These are phyloP conservation scores for Amitus sp. DNA, from an alignment of 2,888 invertebrate genomes.

Conservation along the genomic window DNA sequence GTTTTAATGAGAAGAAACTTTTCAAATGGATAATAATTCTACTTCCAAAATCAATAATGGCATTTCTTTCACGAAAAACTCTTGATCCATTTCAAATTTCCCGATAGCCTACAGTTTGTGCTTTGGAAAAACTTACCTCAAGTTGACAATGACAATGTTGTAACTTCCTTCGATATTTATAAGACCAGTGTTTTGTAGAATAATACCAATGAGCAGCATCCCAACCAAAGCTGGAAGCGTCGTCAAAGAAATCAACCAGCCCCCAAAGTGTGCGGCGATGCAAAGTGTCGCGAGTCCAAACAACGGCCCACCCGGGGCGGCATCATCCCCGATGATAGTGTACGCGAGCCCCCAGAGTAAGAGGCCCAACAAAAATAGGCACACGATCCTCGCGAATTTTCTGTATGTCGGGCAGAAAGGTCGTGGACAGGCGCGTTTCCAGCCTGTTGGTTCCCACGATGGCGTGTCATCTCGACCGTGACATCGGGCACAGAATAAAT, in stretches of 20 bases:
- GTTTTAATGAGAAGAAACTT: too few relatives aligned
- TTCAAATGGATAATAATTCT: too few relatives aligned
- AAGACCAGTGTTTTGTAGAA: constrained; percentile 79
- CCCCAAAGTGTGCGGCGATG: constrained; percentile 83
- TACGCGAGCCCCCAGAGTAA: constrained; percentile 82
- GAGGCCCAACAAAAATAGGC: constrained; percentile 78
- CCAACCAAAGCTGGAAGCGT: constrained; percentile 87
- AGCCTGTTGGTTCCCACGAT: constrained; percentile 84
- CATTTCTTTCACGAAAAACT: too few relatives aligned
- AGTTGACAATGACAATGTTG: constrained; percentile 73
- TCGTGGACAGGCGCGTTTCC: constrained; percentile 84
- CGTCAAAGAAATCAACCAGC: constrained; percentile 81
- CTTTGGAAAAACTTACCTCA: constrained; percentile 71
- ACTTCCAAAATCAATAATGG: too few relatives aligned
- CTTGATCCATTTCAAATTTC: background rate
- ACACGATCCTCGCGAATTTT: constrained; percentile 81
- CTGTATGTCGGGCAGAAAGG: constrained; percentile 88
- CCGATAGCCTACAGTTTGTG: too few relatives aligned
- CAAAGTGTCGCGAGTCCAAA: constrained; percentile 81
- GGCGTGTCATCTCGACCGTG: constrained; percentile 76
- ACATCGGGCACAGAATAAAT: constrained; percentile 82
- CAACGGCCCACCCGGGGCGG: constrained; percentile 85
- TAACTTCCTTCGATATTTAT: constrained; percentile 78
- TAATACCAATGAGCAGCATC: constrained; percentile 84
- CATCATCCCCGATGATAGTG: constrained; percentile 79